Evolutionary conservation across 1,140 invertebrate species (phyloP), one percentile per base, ranked within the genome.

Genomic region (Cherax quadricarinatus): DNA sequence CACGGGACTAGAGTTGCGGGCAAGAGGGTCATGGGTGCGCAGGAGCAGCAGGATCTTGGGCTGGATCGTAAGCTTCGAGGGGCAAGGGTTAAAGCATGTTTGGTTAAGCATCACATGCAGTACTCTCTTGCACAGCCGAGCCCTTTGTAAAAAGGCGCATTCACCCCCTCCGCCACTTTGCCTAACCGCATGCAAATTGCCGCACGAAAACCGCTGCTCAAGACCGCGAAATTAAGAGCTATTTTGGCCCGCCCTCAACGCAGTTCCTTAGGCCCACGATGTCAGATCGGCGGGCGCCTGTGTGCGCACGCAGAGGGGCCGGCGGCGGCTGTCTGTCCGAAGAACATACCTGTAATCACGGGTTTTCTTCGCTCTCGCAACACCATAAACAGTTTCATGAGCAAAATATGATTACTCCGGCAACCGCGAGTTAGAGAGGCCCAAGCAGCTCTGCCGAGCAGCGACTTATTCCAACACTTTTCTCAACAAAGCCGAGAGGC

Each of bases 331-430:
- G 85, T 90, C 88, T 89, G 88, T 89, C 88, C 82, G 88, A 91
- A 85, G 88, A 90, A 88, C 85, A 90, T 90, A 90, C 88, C 85
- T 90, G 88, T 93, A 93, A 93, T 93, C 88, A 93, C 88, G 88
- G 92, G 92, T 93, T 91, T 93, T 87, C 88, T 85, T 92, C 91
- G 92, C 92, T 89, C 92, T 87, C 92, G 88, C 88, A 93, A 93
- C 88, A 93, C 92, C 92, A 93, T 93, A 93, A 93, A 93, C 92
- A 93, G 92, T 93, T 93, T 93, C 92, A 90, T 84, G 92, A 93
- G 92, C 88, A 93, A 93, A 93, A 93, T 93, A 93, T 93, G 92
- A 93, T 93, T 93, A 90, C 92, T 93, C 80, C 80, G 75, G 66
- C n/a, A 60, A 66, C 53, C 53, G 30, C 49, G 88, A 75, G 88